Conservation (phyloP, 2,113 vertebrate species). For the Numenius arquata region DNA sequence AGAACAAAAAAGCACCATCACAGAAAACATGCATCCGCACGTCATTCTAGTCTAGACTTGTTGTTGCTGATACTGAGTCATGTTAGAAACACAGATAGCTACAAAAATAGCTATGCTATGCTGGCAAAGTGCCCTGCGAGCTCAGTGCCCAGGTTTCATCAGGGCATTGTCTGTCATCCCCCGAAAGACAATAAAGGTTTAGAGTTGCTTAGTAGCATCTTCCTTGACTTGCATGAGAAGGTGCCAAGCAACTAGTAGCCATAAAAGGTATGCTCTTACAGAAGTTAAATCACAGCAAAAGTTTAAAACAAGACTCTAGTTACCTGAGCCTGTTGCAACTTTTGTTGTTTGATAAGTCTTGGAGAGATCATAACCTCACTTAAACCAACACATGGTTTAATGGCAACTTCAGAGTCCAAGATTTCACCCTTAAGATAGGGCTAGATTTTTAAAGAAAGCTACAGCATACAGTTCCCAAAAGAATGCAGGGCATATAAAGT, state of each 20-base stretch:
- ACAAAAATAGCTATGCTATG: neutral
- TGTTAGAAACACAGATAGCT: neutral
- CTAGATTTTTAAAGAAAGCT: neutral
- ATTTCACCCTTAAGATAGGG: neutral
- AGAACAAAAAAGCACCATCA: neutral
- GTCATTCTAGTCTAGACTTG: neutral
- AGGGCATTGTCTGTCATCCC: neutral
- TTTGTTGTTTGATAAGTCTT: neutral
- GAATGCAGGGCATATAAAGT: neutral
- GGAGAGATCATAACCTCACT: neutral
- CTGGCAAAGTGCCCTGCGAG: neutral
- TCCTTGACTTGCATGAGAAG: neutral
- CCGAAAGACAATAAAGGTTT: neutral
- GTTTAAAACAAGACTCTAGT: neutral
- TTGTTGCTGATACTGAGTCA: neutral
- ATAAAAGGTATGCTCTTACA: neutral
- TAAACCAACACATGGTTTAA: neutral
- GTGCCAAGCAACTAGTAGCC: neutral
- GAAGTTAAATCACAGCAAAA: neutral
- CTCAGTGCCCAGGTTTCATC: neutral
- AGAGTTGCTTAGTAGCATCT: slow-evolving; percentile 1
- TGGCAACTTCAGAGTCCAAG: neutral
- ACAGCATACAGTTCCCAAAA: neutral
- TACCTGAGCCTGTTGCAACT: neutral
- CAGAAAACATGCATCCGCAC: slow-evolving; percentile 29